Evolutionary conservation across 1,140 invertebrate species (phyloP).

Genomic region (Solenopsis invicta): DNA sequence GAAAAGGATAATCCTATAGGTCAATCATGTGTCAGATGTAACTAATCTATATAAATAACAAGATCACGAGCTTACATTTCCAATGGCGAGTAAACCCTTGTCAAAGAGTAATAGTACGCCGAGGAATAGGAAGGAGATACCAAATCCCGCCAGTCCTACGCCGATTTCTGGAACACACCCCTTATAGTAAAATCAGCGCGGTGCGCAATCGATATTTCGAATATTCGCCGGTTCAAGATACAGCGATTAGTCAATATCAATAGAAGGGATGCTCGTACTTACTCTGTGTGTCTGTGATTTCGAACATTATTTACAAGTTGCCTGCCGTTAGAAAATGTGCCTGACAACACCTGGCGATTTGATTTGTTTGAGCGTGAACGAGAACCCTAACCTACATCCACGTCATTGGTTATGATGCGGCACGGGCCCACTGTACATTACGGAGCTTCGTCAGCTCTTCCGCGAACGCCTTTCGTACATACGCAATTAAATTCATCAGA

Average conservation of each 20-base stretch:
- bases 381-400: slow-evolving; percentile 85
- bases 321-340: not conserved
- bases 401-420: slow-evolving; percentile 80
- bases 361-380: slow-evolving; percentile 44
- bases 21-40: not conserved
- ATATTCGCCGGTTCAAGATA: not conserved
- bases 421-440: slow-evolving; percentile 32
- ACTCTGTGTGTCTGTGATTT: slow-evolving; percentile 92
- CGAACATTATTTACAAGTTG: slow-evolving; percentile 88
- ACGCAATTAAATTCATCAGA: slow-evolving; percentile 1
- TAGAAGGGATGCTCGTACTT: slow-evolving; percentile 80
- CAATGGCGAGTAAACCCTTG: slow-evolving; percentile 98
- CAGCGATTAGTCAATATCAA: not conserved
- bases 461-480: not conserved
- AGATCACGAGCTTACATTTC: slow-evolving; percentile 93
- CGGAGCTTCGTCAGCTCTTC: slow-evolving; percentile 25
- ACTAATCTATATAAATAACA: not conserved
- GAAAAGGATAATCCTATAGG: not conserved
- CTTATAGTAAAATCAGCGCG: not conserved
- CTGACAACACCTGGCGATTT: slow-evolving; percentile 10
- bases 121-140: slow-evolving; percentile 97
- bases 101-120: slow-evolving; percentile 98
- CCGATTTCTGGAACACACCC: slow-evolving; percentile 94
- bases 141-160: slow-evolving; percentile 98
- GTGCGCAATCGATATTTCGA: slow-evolving; percentile 31